Percentiles rank a stretch among this genome's conserved stretches.
Evolutionary conservation across 2,888 invertebrate species (phyloP).

Genomic region (Lamellibrachia columna): DNA sequence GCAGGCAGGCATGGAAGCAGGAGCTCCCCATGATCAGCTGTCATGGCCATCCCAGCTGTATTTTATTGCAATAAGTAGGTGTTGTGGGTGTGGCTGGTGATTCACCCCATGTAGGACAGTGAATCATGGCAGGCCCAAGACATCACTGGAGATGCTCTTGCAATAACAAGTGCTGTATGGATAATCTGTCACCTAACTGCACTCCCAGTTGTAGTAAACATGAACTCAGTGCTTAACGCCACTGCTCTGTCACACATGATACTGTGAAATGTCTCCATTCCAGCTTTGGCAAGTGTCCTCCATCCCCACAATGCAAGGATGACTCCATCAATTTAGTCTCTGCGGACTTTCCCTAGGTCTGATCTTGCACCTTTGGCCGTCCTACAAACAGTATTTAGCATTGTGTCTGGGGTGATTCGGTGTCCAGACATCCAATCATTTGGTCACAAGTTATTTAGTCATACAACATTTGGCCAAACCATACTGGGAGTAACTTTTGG

Average conservation of each 20-base stretch:
- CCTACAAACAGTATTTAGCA: not conserved
- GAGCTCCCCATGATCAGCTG: not conserved
- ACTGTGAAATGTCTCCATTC: not conserved
- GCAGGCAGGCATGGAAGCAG: not conserved
- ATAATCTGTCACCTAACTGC: not conserved
- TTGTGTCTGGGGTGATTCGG: not conserved
- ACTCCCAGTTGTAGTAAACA: not conserved
- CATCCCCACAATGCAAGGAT: not conserved
- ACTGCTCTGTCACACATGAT: not conserved
- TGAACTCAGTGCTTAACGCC: not conserved
- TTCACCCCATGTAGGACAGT: not conserved
- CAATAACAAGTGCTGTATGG: not conserved
- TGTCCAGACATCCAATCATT: not conserved
- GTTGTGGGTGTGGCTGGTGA: not conserved
- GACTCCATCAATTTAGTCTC: too few relatives aligned
- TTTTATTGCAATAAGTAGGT: constrained; percentile 8
- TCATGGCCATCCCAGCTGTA: not conserved
- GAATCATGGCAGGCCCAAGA: not conserved
- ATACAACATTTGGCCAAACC: not conserved
- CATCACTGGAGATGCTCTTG: not conserved
- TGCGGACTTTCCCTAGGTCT: not conserved
- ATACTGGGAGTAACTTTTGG: not conserved
- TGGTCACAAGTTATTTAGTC: not conserved
- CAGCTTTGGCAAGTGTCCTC: not conserved
- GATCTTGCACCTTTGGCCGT: not conserved